Conservation (phyloP, 92 coral and sea anemone genomes). For the Phenganax stokvisi region DNA sequence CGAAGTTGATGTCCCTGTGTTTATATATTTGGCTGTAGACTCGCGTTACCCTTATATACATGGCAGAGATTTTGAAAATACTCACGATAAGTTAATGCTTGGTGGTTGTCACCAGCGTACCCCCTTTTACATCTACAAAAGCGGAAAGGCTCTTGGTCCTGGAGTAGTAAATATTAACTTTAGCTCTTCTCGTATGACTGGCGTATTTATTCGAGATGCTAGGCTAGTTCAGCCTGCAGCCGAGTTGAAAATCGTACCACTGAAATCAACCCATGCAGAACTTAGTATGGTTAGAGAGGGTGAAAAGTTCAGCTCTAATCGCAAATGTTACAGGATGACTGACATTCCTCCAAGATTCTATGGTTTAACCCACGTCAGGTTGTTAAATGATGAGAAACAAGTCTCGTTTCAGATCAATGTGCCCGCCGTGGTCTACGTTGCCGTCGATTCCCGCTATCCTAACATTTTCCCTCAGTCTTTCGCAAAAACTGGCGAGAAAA, state of each 20-base stretch:
- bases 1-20: conserved; percentile 64
- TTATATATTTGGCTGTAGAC: conserved; percentile 68
- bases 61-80: conserved; percentile 55
- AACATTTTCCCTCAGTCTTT: conserved; percentile 42
- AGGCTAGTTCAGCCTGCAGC: conserved; percentile 56
- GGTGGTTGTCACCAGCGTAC: conserved; percentile 72
- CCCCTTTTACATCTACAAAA: conserved; percentile 70
- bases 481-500: conserved; percentile 68
- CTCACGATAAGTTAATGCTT: conserved; percentile 57
- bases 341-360: conserved; percentile 78
- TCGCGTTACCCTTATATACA: conserved; percentile 68
- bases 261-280: conserved; percentile 43
- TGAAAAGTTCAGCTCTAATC: conserved; percentile 81
- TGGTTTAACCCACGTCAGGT: conserved; percentile 85
- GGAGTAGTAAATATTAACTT: conserved; percentile 57
- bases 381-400: conserved; percentile 49
- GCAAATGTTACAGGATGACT: conserved; percentile 63
- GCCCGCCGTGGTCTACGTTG: conserved; percentile 63
- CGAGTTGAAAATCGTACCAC: conserved; percentile 56
- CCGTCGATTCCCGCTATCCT: conserved; percentile 68
- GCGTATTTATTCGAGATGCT: conserved; percentile 72
- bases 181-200: conserved; percentile 59
- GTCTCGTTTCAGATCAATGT: conserved; percentile 53
- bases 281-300: conserved; percentile 83
- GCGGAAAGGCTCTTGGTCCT: conserved; percentile 55